phyloP scores from a whole-genome alignment of 1,140 invertebrate species.

The Hyphantria cunea region DNA sequence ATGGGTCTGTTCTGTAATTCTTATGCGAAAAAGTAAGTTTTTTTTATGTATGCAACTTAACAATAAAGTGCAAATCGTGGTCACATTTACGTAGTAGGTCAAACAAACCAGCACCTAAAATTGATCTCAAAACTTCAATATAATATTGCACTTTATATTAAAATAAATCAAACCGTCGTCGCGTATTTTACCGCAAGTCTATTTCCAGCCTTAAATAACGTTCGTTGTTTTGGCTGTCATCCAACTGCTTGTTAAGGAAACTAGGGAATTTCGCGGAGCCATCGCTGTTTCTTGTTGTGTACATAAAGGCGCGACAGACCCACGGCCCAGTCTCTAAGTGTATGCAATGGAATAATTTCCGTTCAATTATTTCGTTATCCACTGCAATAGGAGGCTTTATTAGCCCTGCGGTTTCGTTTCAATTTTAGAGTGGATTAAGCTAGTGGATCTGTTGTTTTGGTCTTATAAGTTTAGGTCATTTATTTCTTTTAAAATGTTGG shows the following conservation, averaged over 20 bases:
- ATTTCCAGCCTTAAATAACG: conserved; percentile 47
- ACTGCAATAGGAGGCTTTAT: conserved; percentile 17
- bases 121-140: conserved; percentile 19
- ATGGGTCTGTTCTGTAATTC: too few species aligned
- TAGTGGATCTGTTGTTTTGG: not conserved
- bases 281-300: conserved; percentile 64
- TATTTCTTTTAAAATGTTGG: not conserved
- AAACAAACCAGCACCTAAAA: conserved; percentile 7
- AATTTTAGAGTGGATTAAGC: not conserved
- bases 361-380: conserved; percentile 29
- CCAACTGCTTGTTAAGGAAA: conserved; percentile 75
- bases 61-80: too few species aligned
- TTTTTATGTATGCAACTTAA: too few species aligned
- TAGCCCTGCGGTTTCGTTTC: not conserved
- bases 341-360: conserved; percentile 29
- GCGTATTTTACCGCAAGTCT: conserved; percentile 25
- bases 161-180: conserved; percentile 32
- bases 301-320: conserved; percentile 36
- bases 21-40: too few species aligned
- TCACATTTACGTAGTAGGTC: not conserved
- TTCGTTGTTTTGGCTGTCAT: conserved; percentile 67
- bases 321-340: conserved; percentile 14
- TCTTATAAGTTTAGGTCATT: not conserved
- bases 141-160: conserved; percentile 22
- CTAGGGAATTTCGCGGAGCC: conserved; percentile 57